These are phyloP conservation scores for Catagonus wagneri DNA, from an alignment of 2,113 vertebrate species.

Conservation along the genomic window DNA sequence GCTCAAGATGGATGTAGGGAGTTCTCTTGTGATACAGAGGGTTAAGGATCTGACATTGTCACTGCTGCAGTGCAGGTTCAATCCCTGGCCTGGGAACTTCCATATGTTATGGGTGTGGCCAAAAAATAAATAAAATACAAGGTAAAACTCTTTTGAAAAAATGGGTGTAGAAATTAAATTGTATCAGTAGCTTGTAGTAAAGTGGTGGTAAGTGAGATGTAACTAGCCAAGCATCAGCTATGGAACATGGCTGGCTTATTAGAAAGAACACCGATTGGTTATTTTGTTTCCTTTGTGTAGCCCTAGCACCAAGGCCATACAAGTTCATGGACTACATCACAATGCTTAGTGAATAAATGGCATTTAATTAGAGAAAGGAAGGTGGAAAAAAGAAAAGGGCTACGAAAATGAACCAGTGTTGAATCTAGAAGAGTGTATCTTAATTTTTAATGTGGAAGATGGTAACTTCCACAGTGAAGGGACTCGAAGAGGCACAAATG, in stretches of 20 bases:
- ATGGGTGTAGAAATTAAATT: not conserved
- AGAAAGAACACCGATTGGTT: not conserved
- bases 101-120: too few species aligned
- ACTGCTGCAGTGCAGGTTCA: too few species aligned
- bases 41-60: too few species aligned
- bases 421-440: conserved; percentile 33
- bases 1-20: not conserved
- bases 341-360: not conserved
- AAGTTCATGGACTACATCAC: not conserved
- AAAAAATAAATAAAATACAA: too few species aligned
- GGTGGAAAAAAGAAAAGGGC: not conserved
- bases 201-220: not conserved
- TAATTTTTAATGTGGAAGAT: conserved; percentile 22
- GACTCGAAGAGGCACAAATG: not conserved
- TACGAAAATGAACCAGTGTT: not conserved
- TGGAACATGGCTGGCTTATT: not conserved
- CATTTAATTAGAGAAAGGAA: conserved; percentile 18
- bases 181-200: not conserved
- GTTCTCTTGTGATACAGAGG: too few species aligned
- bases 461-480: not conserved
- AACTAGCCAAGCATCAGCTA: not conserved
- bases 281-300: not conserved
- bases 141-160: not conserved
- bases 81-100: too few species aligned
- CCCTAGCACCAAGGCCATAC: not conserved